Base-by-base conservation (phyloP, 2,797 vertebrate species). In the Tinamus major region DNA sequence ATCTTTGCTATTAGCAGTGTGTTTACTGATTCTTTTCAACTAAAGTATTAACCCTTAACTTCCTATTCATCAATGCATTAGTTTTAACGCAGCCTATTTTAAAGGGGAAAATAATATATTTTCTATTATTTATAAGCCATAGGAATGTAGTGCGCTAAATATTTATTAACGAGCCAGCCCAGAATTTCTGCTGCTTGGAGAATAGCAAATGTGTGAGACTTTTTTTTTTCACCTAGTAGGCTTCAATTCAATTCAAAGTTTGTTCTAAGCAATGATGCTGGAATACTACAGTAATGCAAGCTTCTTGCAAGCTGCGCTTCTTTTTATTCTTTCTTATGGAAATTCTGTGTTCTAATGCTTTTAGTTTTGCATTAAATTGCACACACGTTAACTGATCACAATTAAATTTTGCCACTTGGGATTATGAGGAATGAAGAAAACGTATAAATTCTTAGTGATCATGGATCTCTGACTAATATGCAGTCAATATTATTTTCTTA, bases 381-480 rank as follows among this genome's bases (percentile, higher is more conserved):
- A 5, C 53, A 29, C 41, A 58, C 68, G 7, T 79, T 70, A 16
- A 59, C 5, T 65, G 46, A 46, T 70, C 26, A 67, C 17, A 48
- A 49, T 77, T 87, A 69, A 33, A 55, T 64, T 55, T 70, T 7
- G 97, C 98, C 72, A 51, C 58, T 75, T 91, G 68, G 37, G 37
- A 75, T 94, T 72, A 7, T 62, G 68, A 62, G 51, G 42, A 59
- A 49, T 70, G 53, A 76, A 74, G 35, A 58, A 56, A 68, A 58
- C 48, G 4, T 7, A 42, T 49, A 21, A 80, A 49, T 6, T 69
- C 8, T 5, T 58, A 37, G 7, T 41, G 13, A n/a, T 33, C 72
- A 15, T 94, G 97, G 77, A 96, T 98, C 41, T 97, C 98, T 91
- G 97, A 94, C 59, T 29, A 37, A 4, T 89, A 58, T 37, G 64